These are phyloP conservation scores for Hydrozoanthus tunicans DNA, from an alignment of 64 coral and sea anemone species.

Conservation along the genomic window DNA sequence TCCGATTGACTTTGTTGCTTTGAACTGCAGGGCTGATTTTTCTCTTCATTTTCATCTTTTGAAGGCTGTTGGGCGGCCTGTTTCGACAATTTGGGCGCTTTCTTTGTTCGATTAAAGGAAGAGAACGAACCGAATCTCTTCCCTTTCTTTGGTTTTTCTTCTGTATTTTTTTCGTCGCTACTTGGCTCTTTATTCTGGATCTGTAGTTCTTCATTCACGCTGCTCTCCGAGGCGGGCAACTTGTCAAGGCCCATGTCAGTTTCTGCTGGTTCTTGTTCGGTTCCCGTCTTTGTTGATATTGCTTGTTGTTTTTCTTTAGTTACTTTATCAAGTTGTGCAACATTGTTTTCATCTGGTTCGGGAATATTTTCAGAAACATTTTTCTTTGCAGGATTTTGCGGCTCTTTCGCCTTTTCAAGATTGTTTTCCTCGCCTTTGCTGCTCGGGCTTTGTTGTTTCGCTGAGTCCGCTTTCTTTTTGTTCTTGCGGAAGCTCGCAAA, in stretches of 20 bases:
- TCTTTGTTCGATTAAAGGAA: conserved; percentile 39
- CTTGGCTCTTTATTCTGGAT: not conserved
- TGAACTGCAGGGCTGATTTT: not conserved
- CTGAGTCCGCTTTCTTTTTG: conserved; percentile 41
- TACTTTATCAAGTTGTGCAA: conserved; percentile 8
- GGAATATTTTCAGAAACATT: not conserved
- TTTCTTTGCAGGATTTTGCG: not conserved
- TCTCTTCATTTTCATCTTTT: not conserved
- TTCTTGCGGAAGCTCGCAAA: conserved; percentile 46
- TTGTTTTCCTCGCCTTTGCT: conserved; percentile 1
- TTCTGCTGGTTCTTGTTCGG: not conserved
- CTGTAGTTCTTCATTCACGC: not conserved
- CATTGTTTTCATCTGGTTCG: not conserved
- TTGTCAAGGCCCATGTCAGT: not conserved
- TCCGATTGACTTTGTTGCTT: not conserved
- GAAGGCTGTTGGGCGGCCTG: not conserved
- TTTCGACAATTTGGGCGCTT: not conserved
- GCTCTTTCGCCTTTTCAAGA: not conserved
- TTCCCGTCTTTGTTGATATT: not conserved
- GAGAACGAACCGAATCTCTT: conserved; percentile 52
- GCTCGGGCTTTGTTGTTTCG: not conserved
- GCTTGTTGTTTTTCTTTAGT: conserved; percentile 33
- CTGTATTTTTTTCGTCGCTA: conserved; percentile 9
- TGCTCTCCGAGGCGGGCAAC: not conserved
- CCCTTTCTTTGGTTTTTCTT: conserved; percentile 46